A percentile compares a stretch with the other conserved stretches of the same genome.
phyloP scores from a whole-genome alignment of 2,797 vertebrate genomes.

The Jordanella pulchra region DNA sequence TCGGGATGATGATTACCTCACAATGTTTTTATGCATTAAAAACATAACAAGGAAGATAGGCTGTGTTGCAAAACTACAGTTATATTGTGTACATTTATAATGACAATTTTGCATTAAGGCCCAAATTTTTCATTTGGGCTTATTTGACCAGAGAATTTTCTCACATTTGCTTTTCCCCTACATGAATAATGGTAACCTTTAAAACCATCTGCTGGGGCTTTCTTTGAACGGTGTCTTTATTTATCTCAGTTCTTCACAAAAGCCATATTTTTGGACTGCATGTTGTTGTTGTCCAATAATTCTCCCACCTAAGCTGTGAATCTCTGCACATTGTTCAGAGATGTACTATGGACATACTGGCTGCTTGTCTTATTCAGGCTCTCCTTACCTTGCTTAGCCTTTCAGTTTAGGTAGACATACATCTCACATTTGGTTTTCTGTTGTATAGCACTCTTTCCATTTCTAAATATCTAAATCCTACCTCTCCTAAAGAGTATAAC shows the following conservation, averaged over 20 bases:
- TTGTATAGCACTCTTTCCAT: neutral
- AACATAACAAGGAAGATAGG: neutral
- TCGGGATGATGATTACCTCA: neutral
- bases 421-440: neutral
- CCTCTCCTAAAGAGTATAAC: neutral
- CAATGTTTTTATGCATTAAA: neutral
- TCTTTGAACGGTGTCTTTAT: neutral
- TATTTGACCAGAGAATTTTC: neutral
- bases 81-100: neutral
- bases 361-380: no score
- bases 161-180: neutral
- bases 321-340: no score
- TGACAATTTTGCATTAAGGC: neutral
- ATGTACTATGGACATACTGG: no score
- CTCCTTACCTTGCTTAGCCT: no score
- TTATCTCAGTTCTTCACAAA: neutral
- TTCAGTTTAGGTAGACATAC: no score
- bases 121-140: neutral
- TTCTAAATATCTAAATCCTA: neutral
- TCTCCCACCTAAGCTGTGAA: no score
- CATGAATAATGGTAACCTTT: no score
- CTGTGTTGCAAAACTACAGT: neutral
- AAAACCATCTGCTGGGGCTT: no score
- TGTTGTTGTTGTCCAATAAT: no score
- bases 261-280: no score